phyloP scores from a whole-genome alignment of 2,888 invertebrate species.

The Lamproptera curius region DNA sequence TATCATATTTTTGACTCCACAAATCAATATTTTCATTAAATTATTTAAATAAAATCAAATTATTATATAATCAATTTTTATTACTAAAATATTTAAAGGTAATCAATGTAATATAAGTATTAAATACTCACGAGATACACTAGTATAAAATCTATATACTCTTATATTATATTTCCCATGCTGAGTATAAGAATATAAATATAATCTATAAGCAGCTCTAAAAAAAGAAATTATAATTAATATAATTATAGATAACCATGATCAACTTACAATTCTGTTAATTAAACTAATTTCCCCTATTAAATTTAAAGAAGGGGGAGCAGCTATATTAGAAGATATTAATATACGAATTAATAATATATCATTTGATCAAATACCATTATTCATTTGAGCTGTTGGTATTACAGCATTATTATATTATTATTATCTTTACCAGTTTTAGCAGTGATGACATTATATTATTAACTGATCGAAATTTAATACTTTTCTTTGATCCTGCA shows the following conservation, averaged over 20 bases:
- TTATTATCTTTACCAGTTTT: conserved; percentile 83
- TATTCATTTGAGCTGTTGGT: conserved; percentile 86
- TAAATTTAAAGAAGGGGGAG: background rate
- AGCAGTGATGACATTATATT: too few relatives aligned
- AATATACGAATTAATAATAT: too few relatives aligned
- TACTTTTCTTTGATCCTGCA: background rate
- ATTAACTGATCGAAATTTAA: too few relatives aligned
- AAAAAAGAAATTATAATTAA: conserved; percentile 79
- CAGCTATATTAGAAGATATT: background rate
- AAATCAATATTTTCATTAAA: too few relatives aligned
- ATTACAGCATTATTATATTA: conserved; percentile 68
- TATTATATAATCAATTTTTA: too few relatives aligned
- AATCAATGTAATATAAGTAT: too few relatives aligned
- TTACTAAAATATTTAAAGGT: too few relatives aligned
- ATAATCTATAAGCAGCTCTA: conserved; percentile 81
- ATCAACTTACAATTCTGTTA: too few relatives aligned
- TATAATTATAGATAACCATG: conserved; percentile 62
- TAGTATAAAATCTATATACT: conserved; percentile 68
- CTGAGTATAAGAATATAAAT: conserved; percentile 80
- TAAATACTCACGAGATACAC: conserved; percentile 74
- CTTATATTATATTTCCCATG: conserved; percentile 77
- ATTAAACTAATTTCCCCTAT: conserved; percentile 26
- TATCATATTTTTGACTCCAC: background rate
- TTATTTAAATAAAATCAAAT: too few relatives aligned
- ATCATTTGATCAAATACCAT: conserved; percentile 79